Evolutionary conservation across 1,140 invertebrate species (phyloP), one percentile per base, ranked within the genome.

Genomic region (Eueides isabella): DNA sequence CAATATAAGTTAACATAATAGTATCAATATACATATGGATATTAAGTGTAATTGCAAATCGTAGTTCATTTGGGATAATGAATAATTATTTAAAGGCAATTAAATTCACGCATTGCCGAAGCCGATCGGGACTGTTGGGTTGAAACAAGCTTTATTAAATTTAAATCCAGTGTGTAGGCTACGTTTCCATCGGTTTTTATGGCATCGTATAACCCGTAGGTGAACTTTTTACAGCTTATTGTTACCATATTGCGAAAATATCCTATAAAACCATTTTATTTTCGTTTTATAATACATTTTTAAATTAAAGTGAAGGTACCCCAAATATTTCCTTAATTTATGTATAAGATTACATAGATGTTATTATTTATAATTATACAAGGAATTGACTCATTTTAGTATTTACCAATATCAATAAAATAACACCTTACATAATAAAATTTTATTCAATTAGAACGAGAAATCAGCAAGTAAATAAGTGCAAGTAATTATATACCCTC

Each of bases 61-160:
- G 48, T 6, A 44, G 41, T 30, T 30, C n/a, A 69, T 31, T 69
- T 19, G 19, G 67, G 48, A 61, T 69, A 69, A 61, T 69, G 44
- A 23, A 69, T 69, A 61, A 69, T 69, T 69, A 69, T 69, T 69
- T 69, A 69, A 69, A 69, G 67, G 67, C 67, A 69, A 69, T 69
- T 69, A 69, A 68, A 33, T 68, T 68, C 23, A 68, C 44, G 67
- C 67, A 61, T 29, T 61, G 33, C 30, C 48, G 67, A 55, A 16
- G 30, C 67, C 44, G 30, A 61, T 68, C 7, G 41, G 28, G 66
- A 4, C 41, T n/a, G 31, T 33, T 31, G n/a, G 66, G 66, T 44
- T 44, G 35, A 41, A 69, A 23, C 44, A 61, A 38, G 72, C 66
- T 48, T 86, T 82, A 87, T 87, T 87, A 87, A 87, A 85, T 79